Base-by-base conservation (phyloP, 2,797 vertebrate genomes). In the Hoplostethus atlanticus region DNA sequence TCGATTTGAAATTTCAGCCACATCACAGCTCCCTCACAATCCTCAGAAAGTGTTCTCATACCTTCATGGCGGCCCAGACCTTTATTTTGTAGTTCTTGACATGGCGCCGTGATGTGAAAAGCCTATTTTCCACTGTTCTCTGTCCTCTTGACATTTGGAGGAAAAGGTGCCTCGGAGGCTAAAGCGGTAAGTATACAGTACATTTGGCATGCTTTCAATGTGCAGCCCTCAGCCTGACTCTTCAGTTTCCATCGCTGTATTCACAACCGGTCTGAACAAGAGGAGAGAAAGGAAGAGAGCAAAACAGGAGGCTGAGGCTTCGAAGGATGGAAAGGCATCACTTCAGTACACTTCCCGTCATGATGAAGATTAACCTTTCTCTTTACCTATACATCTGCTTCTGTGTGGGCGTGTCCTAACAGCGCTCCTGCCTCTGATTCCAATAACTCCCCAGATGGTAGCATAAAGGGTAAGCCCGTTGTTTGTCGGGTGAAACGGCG, bases 391-490 rank as follows among this genome's bases (percentile, higher is more conserved):
- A n/a, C 42, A 17, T 34, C 61, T 42, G 61, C n/a, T 21, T 73
- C 40, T 34, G 58, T 0, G 60, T 73, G 64, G 75, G 79, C 6
- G 48, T 70, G 57, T 67, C 36, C 47, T 64, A 60, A 36, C 62
- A 12, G 40, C 58, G 4, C 5, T 55, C 16, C n/a, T 6, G 1
- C 57, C 42, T 64, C 3, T 28, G 17, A 62, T 57, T 40, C 25
- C 34, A 6, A 25, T 52, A 60, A 69, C 69, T 66, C 47, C 65
- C 36, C 40, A 72, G 80, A 80, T 82, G 74, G 79, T n/a, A 70
- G 61, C 55, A 64, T 51, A 83, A 80, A 85, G 54, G 31, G 1
- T 72, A 48, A 76, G 57, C 50, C 61, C n/a, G 38, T 25, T 75
- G 64, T 77, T 79, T 77, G 46, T 73, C 52, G 40, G 44, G 5